Base-by-base conservation (phyloP, 1,140 invertebrate genomes). In the Maconellicoccus hirsutus region DNA sequence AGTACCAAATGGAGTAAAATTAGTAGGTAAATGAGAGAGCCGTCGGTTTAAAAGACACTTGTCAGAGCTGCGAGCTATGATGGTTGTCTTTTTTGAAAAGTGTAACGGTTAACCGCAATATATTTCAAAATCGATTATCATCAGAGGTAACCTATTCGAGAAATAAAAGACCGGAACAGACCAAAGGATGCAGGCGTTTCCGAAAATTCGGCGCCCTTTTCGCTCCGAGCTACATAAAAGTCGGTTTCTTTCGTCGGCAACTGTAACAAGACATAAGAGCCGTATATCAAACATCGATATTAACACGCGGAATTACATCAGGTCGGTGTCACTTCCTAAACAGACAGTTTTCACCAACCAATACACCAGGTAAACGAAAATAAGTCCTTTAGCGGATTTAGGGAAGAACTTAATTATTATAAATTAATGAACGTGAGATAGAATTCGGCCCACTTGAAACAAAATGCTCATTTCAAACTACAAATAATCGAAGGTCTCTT, bases 391-490 rank as follows among this genome's bases (percentile, higher is more conserved):
- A 12, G 16, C 61, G 14, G 61, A 14, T 23, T 25, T 23, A 23
- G 61, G 61, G 61, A 66, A 66, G 61, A 66, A 66, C 61, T 66
- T 66, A 66, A 66, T 66, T 66, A 66, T 66, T 66, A 66, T 66
- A 66, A 66, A 66, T 66, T 66, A 66, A 66, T 26, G 61, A 66
- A 66, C 61, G 61, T 26, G 61, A 66, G 61, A 66, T 25, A 66
- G 25, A 66, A 66, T 66, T 66, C 61, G 61, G 61, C 61, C 21
- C 61, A 25, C 25, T 66, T 66, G 61, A 66, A 66, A 66, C 61
- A 66, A 66, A 66, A 66, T 66, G 19, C 61, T 66, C 61, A 66
- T 66, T 66, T 66, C 10, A 3, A 66, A 66, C 61, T 25, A 66
- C 61, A 66, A 66, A 66, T 66, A 66, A 66, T 66, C 61, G 61